Conservation (phyloP, 1,140 invertebrate genomes). For the Antheraea pernyi region DNA sequence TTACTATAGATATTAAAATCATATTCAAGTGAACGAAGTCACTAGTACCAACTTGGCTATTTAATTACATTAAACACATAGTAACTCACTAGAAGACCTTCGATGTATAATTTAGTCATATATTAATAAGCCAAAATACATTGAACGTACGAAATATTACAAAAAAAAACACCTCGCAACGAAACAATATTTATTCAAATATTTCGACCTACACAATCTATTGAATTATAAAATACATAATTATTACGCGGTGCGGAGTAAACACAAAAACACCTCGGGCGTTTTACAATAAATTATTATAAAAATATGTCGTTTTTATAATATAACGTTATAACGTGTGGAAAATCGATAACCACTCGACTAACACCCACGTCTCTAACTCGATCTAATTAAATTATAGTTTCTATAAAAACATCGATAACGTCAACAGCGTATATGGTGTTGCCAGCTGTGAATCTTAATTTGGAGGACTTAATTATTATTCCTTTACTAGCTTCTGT, state of each 20-base stretch:
- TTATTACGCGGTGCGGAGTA: background rate
- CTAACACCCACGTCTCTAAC: background rate
- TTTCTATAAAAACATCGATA: background rate
- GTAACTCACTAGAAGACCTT: background rate
- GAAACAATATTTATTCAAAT: background rate
- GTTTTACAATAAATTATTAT: background rate
- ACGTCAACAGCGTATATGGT: background rate
- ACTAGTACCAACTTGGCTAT: no score
- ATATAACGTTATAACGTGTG: background rate
- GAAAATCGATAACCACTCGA: background rate
- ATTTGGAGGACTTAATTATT: background rate
- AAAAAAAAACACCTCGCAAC: background rate
- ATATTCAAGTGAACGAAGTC: no score
- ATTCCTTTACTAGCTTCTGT: background rate
- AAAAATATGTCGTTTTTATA: constrained; percentile 5
- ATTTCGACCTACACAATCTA: background rate
- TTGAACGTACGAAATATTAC: background rate
- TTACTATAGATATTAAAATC: no score
- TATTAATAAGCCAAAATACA: background rate
- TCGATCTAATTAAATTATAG: constrained; percentile 1
- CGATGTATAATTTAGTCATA: background rate
- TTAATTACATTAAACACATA: background rate
- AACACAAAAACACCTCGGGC: background rate
- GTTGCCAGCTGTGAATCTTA: background rate
- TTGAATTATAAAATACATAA: background rate